Percentiles rank a stretch among this genome's conserved stretches.
These are phyloP conservation scores for Platysteira castanea DNA, from an alignment of 2,113 vertebrate species.

Conservation along the genomic window DNA sequence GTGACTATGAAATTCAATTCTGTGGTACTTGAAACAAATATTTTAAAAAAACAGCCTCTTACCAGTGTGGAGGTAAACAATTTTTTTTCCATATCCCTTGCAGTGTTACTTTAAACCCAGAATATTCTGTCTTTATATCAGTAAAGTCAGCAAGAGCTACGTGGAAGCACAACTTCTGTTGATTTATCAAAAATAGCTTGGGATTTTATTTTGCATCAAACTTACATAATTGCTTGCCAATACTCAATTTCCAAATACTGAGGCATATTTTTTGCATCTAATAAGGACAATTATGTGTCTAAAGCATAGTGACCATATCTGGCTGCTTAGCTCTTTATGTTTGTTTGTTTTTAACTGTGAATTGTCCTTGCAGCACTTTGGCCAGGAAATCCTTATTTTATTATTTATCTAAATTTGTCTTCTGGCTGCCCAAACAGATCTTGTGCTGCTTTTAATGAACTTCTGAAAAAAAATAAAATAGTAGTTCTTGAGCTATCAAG, in stretches of 20 bases:
- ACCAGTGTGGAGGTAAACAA: neutral
- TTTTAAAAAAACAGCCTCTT: neutral
- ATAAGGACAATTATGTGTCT: neutral
- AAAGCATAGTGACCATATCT: neutral
- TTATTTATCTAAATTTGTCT: neutral
- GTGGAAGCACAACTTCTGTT: neutral
- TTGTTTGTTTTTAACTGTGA: neutral
- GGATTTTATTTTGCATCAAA: neutral
- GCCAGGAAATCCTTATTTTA: neutral
- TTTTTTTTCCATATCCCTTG: neutral
- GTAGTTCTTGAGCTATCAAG: neutral
- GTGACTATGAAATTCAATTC: neutral
- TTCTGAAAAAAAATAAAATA: neutral
- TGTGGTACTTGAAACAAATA: neutral
- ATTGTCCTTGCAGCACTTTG: neutral
- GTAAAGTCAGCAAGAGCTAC: neutral
- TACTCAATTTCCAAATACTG: neutral
- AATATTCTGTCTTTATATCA: neutral
- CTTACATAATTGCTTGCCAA: neutral
- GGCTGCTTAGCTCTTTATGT: neutral
- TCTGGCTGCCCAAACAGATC: neutral
- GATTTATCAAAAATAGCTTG: neutral
- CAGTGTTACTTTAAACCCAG: neutral
- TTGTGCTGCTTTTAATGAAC: neutral
- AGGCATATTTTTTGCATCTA: neutral